phyloP scores from a whole-genome alignment of 2,113 vertebrate species.

The Caloenas nicobarica region DNA sequence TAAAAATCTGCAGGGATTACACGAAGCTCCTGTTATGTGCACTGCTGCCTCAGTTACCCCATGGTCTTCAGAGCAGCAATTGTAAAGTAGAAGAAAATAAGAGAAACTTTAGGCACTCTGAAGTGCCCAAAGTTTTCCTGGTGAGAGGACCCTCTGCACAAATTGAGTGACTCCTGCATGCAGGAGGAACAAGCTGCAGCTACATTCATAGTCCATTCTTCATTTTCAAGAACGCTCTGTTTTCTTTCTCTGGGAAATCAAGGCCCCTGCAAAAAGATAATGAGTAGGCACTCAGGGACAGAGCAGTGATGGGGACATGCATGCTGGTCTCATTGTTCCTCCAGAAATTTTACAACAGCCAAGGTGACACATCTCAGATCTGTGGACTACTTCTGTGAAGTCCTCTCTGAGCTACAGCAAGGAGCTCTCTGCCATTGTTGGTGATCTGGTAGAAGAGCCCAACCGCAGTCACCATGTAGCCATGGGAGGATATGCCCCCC shows the following conservation, averaged over 20 bases:
- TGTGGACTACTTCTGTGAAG: neutral
- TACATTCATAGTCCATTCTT: neutral
- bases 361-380: neutral
- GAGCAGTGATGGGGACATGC: neutral
- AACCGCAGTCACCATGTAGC: neutral
- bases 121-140: neutral
- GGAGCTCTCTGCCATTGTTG: neutral
- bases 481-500: neutral
- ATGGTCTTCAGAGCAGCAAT: neutral
- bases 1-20: neutral
- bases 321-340: neutral
- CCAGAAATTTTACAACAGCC: neutral
- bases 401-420: neutral
- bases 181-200: neutral
- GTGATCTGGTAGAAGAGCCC: neutral
- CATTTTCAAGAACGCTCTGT: neutral
- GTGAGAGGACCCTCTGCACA: neutral
- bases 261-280: neutral
- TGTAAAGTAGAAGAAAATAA: neutral
- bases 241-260: neutral
- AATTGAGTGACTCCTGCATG: fast-evolving
- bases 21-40: neutral
- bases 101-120: neutral
- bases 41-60: neutral
- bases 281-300: neutral